phyloP scores from a whole-genome alignment of 1,140 invertebrate genomes.

The Euwallacea similis region DNA sequence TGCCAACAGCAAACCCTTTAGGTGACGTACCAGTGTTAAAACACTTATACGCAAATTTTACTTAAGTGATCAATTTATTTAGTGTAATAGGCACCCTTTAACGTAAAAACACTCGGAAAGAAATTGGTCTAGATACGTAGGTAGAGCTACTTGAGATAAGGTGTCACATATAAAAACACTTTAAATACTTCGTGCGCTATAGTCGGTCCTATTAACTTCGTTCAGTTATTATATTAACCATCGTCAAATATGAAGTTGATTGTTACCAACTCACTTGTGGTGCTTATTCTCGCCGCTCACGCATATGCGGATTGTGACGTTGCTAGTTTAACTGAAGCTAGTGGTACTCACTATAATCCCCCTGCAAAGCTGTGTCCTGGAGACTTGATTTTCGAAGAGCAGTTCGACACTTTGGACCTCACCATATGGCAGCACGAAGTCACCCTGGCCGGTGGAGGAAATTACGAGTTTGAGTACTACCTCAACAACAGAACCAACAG shows the following conservation, averaged over 20 bases:
- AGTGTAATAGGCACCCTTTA: too few relatives aligned
- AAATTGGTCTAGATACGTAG: too few relatives aligned
- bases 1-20: too few relatives aligned
- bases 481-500: slow-evolving; percentile 67
- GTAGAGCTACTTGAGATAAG: too few relatives aligned
- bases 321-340: slow-evolving; percentile 53
- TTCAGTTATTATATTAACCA: too few relatives aligned
- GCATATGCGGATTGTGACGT: not conserved
- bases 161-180: too few relatives aligned
- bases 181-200: too few relatives aligned
- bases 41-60: too few relatives aligned
- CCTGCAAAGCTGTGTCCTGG: slow-evolving; percentile 55
- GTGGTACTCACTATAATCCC: slow-evolving; percentile 43
- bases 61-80: too few relatives aligned
- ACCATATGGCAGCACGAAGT: slow-evolving; percentile 69
- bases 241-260: not conserved
- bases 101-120: too few relatives aligned
- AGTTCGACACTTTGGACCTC: slow-evolving; percentile 64
- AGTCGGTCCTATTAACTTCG: too few relatives aligned
- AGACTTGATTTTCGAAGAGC: slow-evolving; percentile 65
- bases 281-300: not conserved
- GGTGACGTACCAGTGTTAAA: too few relatives aligned
- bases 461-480: slow-evolving; percentile 75
- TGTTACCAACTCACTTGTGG: not conserved
- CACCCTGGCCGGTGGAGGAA: slow-evolving; percentile 67